Conservation (phyloP, 2,797 vertebrate genomes). For the Ibycter americanus region DNA sequence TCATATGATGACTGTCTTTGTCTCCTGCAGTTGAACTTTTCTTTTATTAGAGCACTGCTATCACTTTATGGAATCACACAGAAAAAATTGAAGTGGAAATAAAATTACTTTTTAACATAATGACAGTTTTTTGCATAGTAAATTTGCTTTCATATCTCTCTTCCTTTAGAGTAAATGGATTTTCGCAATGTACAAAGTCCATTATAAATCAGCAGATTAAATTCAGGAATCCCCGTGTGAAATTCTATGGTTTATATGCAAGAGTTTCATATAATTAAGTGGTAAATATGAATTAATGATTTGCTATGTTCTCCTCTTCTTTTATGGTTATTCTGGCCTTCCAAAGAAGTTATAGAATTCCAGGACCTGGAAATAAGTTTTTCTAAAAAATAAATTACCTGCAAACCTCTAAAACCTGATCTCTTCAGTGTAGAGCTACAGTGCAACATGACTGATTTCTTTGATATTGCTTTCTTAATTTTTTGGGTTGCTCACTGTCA, state of each 20-base stretch:
- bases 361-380: background rate
- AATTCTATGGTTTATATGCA: background rate
- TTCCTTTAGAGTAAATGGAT: background rate
- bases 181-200: background rate
- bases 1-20: background rate
- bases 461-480: background rate
- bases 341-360: background rate
- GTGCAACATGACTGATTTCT: background rate
- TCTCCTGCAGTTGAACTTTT: constrained; percentile 11
- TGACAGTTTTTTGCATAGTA: background rate
- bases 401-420: background rate
- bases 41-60: background rate
- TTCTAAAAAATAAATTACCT: background rate
- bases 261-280: background rate
- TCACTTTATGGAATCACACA: background rate
- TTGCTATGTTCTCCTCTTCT: background rate
- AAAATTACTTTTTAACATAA: background rate
- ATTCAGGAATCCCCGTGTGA: background rate
- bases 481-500: background rate
- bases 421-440: background rate
- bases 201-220: background rate
- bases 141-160: background rate
- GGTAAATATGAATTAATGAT: background rate
- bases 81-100: constrained; percentile 4
- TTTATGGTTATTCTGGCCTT: background rate